Conservation (phyloP, 2,113 vertebrate genomes). For the Sylvilagus bachmani region DNA sequence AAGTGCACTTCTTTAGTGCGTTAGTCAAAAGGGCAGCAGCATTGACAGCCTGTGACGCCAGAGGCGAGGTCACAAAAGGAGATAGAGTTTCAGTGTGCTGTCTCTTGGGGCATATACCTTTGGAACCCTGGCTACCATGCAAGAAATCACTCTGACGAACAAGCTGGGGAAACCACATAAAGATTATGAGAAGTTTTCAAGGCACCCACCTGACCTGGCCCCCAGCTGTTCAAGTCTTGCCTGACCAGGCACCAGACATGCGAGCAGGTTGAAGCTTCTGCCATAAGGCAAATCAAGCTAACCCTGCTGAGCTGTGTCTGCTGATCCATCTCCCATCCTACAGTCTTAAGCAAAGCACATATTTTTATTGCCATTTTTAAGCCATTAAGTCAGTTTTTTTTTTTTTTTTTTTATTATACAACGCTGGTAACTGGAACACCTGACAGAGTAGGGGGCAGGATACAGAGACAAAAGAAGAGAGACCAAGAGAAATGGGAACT, state of each 20-base stretch:
- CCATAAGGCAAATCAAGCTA: neutral
- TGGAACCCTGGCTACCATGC: neutral
- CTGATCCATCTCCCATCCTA: neutral
- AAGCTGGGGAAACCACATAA: neutral
- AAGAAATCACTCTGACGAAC: neutral
- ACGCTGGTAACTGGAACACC: neutral
- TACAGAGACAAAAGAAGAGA: neutral
- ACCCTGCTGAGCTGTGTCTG: neutral
- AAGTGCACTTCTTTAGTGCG: neutral
- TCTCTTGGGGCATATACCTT: neutral
- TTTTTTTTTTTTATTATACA: neutral
- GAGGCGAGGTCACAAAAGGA: neutral
- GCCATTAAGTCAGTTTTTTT: neutral
- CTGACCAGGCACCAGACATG: neutral
- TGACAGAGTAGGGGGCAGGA: neutral
- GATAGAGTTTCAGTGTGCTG: neutral
- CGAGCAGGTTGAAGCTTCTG: neutral
- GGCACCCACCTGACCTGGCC: neutral
- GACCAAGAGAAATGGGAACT: neutral
- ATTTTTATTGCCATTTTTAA: neutral
- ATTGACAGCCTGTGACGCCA: neutral
- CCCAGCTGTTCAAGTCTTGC: neutral
- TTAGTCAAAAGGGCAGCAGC: neutral
- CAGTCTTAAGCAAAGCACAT: neutral
- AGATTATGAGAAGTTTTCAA: neutral